Evolutionary conservation across 2,888 invertebrate species (phyloP), one percentile per base, ranked within the genome.

Genomic region (Pollenia griseotomentosa): DNA sequence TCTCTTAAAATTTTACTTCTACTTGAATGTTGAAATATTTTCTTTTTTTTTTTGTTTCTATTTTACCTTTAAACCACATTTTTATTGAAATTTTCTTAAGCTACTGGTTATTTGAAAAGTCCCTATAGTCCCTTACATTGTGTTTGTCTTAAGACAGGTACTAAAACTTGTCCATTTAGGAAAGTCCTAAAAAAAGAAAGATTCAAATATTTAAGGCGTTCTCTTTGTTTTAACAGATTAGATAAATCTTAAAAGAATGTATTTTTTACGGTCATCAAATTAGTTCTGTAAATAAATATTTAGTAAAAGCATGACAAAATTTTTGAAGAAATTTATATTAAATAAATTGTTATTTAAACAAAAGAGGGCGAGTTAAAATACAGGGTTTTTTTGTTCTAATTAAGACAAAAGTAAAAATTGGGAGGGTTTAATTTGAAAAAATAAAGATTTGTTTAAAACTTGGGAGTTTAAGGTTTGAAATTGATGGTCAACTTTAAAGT

Each of bases 61-160:
- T 16, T 19, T 65, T 46, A 11, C 16, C 7, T 44, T 55, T 61
- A 19, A 71, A 44, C 53, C 42, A 53, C 19, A 71, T 61, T 79
- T 78, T 59, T 19, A 48, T 19, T 51, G 9, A 23, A 59, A 61
- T 59, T 78, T 61, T 8, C 12, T 9, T 51, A 70, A 33, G 79
- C 79, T 71, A 71, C 79, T 79, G 70, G 61, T 61, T 61, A 40
- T 59, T 79, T 57, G 2, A 79, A 44, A 40, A 23, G 9, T 55
- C 9, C 8, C 65, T 44, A 7, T 8, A 6, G 12, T 46, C 2
- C 9, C 44, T 8, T 63, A 33, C 14, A 7, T 1, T 19, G 1
- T 59, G 19, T 14, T 42, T 14, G 0, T 14, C 19, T 42, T 51
- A 19, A 59, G 0, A 16, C 59, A 70, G 59, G 68, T 79, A 61